phyloP scores from a whole-genome alignment of 2,888 invertebrate species.

The Rhingia campestris region DNA sequence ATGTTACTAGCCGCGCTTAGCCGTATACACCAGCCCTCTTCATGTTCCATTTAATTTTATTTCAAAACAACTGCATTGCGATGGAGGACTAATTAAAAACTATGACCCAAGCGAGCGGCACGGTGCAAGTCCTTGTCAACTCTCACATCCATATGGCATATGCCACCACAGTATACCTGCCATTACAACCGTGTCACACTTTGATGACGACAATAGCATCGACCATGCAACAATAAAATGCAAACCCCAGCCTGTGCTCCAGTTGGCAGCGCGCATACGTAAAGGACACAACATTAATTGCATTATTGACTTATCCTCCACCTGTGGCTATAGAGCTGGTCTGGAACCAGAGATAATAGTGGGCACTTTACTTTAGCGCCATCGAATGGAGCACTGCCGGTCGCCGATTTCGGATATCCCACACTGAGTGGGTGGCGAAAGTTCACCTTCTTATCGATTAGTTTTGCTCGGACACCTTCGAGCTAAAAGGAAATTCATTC shows the following conservation, averaged over 20 bases:
- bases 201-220: conserved; percentile 11
- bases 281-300: conserved; percentile 52
- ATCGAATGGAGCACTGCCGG: conserved; percentile 35
- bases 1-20: conserved; percentile 4
- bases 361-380: conserved; percentile 56
- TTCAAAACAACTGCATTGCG: conserved; percentile 68
- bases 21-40: conserved; percentile 1
- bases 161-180: conserved; percentile 8
- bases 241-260: background rate
- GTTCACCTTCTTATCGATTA: conserved; percentile 52
- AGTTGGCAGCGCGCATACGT: background rate
- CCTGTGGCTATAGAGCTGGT: conserved; percentile 53
- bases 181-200: conserved; percentile 18
- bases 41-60: conserved; percentile 58
- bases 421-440: background rate
- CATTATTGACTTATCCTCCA: conserved; percentile 66
- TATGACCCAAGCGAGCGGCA: conserved; percentile 42
- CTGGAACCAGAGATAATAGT: conserved; percentile 23
- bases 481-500: conserved; percentile 30
- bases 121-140: conserved; percentile 12
- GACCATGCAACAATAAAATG: conserved; percentile 20
- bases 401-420: background rate
- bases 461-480: conserved; percentile 24
- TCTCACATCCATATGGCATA: conserved; percentile 16
- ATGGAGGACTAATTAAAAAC: conserved; percentile 69